These are phyloP conservation scores for Harlomillsia oculata DNA, from an alignment of 1,140 invertebrate genomes.

Conservation along the genomic window DNA sequence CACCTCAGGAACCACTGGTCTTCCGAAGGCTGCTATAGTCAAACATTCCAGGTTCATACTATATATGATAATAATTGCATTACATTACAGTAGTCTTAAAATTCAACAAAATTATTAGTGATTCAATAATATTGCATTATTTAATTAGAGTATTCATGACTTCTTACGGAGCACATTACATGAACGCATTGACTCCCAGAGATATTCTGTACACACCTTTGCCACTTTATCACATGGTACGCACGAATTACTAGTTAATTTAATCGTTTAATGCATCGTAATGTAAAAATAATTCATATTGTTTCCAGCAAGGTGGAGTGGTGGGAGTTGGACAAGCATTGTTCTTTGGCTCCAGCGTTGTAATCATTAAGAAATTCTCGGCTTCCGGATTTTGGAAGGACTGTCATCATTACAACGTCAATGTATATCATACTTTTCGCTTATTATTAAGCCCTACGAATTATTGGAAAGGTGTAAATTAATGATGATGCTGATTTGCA, in stretches of 20 bases:
- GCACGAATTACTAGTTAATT: too few relatives aligned
- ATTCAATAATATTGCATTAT: background rate
- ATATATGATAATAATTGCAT: too few relatives aligned
- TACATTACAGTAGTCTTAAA: too few relatives aligned
- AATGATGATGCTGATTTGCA: too few relatives aligned
- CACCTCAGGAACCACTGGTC: constrained; percentile 83
- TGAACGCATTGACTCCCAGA: constrained; percentile 37
- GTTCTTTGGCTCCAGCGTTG: constrained; percentile 43
- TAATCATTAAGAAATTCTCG: constrained; percentile 49
- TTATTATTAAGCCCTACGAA: too few relatives aligned
- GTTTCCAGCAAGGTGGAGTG: too few relatives aligned
- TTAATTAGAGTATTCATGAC: constrained; percentile 51
- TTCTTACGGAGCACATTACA: constrained; percentile 39
- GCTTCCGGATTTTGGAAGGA: constrained; percentile 55
- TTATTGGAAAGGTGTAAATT: too few relatives aligned
- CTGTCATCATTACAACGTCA: constrained; percentile 60
- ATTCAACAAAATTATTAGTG: too few relatives aligned
- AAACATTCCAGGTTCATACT: constrained; percentile 53
- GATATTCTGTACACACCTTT: constrained; percentile 53
- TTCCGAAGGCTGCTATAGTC: constrained; percentile 80
- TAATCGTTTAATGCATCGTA: too few relatives aligned
- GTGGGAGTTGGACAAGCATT: constrained; percentile 31
- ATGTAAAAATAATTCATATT: too few relatives aligned
- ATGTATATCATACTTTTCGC: constrained; percentile 39
- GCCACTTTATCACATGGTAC: constrained; percentile 61